Base-by-base conservation (phyloP, 2,113 vertebrate genomes). In the Actinemys pallida region DNA sequence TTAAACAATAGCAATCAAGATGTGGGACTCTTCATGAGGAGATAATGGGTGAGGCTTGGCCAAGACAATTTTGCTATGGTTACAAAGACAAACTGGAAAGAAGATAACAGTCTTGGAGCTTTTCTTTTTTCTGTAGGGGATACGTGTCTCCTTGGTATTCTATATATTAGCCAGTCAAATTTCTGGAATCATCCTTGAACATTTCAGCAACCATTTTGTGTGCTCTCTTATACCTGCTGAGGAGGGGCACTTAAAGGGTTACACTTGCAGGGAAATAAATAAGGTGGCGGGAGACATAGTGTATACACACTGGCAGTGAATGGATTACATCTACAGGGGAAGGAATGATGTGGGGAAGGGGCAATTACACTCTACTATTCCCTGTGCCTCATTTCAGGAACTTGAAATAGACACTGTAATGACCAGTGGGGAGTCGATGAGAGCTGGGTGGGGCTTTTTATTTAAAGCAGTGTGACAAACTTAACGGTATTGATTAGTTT, bases 1-100 rank as follows among this genome's bases (percentile, higher is more conserved):
- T 19, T 88, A 47, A 31, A 25, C 35, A 3, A 29, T 42, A 81
- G 54, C 81, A 87, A 69, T 76, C 35, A 54, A 89, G 79, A 2
- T 42, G 6, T 49, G 80, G 81, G 20, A 92, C 29, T 45, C 10
- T 90, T 93, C 87, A 78, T 81, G 78, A 84, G 86, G 53, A 91
- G 90, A 31, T n/a, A 6, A 24, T 29, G 69, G 0, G 0, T 10
- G 75, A 47, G 20, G 16, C 76, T 84, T 86, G 78, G 11, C 81
- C 86, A 1, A 29, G 50, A 50, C 39, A 90, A 12, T 16, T 81
- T 29, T 54, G 31, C 52, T 86, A 17, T 29, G 84, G 50, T 83
- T 54, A 22, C 50, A 17, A 42, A 24, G n/a, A 39, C 35, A 75
- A 39, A 42, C 20, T 76, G 42, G 39, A 76, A 76, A 45, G 42